Conservation (phyloP, 2,888 invertebrate species). For the Megamerina dolium region DNA sequence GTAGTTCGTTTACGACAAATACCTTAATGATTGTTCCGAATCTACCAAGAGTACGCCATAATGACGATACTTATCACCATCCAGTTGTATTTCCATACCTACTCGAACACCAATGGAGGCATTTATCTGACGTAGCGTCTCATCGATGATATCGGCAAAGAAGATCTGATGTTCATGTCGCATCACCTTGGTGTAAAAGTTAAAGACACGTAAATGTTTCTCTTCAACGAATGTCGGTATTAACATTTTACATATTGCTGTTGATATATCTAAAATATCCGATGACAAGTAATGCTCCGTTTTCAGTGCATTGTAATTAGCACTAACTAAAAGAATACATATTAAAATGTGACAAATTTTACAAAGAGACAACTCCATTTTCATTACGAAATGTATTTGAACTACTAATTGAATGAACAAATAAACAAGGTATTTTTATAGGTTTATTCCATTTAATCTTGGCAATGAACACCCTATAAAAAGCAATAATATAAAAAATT, state of each 20-base stretch:
- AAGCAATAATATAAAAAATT: too few relatives aligned
- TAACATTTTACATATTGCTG: conserved; percentile 20
- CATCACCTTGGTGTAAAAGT: conserved; percentile 15
- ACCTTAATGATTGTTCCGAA: conserved; percentile 19
- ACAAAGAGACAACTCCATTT: too few relatives aligned
- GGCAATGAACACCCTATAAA: too few relatives aligned
- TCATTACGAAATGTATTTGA: too few relatives aligned
- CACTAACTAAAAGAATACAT: too few relatives aligned
- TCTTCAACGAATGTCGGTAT: conserved; percentile 11
- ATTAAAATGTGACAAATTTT: too few relatives aligned
- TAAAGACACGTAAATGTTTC: conserved; percentile 12
- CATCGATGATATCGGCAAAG: conserved; percentile 22
- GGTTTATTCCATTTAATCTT: too few relatives aligned
- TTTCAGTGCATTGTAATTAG: too few relatives aligned
- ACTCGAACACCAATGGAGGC: conserved; percentile 17
- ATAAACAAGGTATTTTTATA: too few relatives aligned
- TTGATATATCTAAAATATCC: too few relatives aligned
- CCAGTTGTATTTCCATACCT: conserved; percentile 17
- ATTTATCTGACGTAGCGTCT: conserved; percentile 9
- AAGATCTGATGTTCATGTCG: conserved; percentile 11
- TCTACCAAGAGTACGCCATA: conserved; percentile 27
- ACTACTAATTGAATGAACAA: too few relatives aligned
- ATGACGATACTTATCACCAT: conserved; percentile 21
- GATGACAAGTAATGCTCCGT: too few relatives aligned
- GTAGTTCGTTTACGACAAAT: background rate